A percentile compares a stretch with the other conserved stretches of the same genome.
Conservation (phyloP, 2,888 invertebrate species). For the Cephus runcator region DNA sequence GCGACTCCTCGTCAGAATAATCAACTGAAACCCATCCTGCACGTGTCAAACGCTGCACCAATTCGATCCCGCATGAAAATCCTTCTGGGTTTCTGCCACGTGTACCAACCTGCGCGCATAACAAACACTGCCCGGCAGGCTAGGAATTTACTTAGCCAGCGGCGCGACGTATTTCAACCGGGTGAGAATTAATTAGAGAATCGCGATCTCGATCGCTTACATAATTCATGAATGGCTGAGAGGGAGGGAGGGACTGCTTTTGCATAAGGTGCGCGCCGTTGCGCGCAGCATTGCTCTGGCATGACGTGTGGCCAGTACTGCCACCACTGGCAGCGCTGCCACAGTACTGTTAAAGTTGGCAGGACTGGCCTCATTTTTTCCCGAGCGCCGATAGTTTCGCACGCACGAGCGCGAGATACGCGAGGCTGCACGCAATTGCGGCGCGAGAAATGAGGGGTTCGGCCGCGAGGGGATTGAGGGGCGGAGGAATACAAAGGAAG, state of each 20-base stretch:
- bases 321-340: background rate
- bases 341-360: background rate
- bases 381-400: conserved; percentile 31
- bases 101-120: too few relatives aligned
- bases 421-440: conserved; percentile 19
- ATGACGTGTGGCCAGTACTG: background rate
- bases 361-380: background rate
- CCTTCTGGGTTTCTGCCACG: background rate
- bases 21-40: background rate
- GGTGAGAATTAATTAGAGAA: conserved; percentile 34
- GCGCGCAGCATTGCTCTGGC: background rate
- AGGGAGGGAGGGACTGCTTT: background rate
- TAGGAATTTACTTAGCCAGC: too few relatives aligned
- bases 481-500: conserved; percentile 1
- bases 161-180: conserved; percentile 1
- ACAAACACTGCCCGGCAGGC: too few relatives aligned
- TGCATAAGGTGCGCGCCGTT: background rate
- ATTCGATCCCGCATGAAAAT: background rate
- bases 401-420: conserved; percentile 48
- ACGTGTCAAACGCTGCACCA: background rate
- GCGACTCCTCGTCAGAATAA: background rate
- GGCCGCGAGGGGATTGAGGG: conserved; percentile 3
- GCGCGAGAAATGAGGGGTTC: background rate
- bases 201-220: background rate
- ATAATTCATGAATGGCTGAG: background rate